Conservation (phyloP, 2,797 vertebrate species). For the Anguilla obscura region DNA sequence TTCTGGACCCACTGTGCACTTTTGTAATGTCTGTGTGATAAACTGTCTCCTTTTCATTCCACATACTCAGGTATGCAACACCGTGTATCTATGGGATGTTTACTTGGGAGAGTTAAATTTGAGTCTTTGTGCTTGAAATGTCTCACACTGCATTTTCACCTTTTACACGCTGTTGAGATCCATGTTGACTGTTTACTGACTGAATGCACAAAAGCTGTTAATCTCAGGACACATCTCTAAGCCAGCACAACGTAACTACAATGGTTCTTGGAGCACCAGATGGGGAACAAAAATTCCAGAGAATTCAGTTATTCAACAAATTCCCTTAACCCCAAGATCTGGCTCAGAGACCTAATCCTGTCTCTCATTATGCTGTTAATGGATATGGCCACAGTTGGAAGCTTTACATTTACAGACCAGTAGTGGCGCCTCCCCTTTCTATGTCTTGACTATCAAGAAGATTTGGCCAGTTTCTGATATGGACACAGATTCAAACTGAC, state of each 20-base stretch:
- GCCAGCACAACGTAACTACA: not conserved
- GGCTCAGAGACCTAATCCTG: not conserved
- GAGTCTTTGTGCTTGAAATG: not conserved
- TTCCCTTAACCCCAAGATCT: not conserved
- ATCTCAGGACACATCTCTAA: not conserved
- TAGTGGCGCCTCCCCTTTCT: not conserved
- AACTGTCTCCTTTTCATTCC: too few species aligned
- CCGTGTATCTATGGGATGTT: too few species aligned
- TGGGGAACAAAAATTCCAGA: not conserved
- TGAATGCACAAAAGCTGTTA: not conserved
- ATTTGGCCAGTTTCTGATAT: not conserved
- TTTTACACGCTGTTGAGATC: not conserved
- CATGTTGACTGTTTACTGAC: not conserved
- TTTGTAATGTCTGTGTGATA: too few species aligned
- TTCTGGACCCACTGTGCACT: too few species aligned
- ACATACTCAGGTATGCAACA: too few species aligned
- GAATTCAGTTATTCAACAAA: not conserved
- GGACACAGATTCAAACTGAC: slow-evolving; percentile 1
- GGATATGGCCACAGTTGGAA: not conserved
- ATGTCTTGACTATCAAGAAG: not conserved
- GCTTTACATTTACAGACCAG: not conserved
- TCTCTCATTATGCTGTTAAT: not conserved
- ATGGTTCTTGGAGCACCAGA: not conserved
- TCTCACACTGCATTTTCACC: not conserved
- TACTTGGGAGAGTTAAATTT: too few species aligned